Evolutionary conservation across 1,140 invertebrate species (phyloP).

Genomic region (Globodera ellingtonae): DNA sequence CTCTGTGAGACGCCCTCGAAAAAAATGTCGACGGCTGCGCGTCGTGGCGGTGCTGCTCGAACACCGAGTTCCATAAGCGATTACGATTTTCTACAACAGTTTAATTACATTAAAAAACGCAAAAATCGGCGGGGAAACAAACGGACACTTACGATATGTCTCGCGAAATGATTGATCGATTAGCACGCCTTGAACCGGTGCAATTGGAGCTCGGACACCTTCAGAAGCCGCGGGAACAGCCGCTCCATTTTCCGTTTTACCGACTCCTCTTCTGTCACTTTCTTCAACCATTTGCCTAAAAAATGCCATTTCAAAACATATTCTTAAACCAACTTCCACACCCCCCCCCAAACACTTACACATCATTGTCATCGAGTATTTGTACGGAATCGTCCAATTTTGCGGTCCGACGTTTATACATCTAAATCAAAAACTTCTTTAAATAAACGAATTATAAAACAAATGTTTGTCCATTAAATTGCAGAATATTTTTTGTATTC

Average conservation of each 20-base stretch:
- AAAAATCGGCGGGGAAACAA: constrained; percentile 35
- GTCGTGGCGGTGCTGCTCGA: constrained; percentile 73
- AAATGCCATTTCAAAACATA: too few species aligned
- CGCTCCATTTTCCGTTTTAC: constrained; percentile 42
- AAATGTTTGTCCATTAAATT: too few species aligned
- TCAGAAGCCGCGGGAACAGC: constrained; percentile 49
- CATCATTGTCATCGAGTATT: neutral
- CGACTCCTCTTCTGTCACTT: neutral
- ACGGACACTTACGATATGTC: constrained; percentile 56
- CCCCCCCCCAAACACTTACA: neutral
- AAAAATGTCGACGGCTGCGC: constrained; percentile 66
- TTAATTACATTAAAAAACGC: neutral
- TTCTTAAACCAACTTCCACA: too few species aligned
- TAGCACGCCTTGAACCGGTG: constrained; percentile 72
- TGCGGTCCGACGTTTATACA: neutral
- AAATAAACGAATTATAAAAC: too few species aligned
- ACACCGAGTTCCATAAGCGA: constrained; percentile 70
- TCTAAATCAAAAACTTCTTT: too few species aligned
- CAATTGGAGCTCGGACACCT: constrained; percentile 73
- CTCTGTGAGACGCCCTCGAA: neutral
- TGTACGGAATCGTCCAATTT: neutral
- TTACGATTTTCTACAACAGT: constrained; percentile 65
- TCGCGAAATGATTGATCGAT: constrained; percentile 65
- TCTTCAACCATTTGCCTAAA: constrained; percentile 11
- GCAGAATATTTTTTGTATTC: too few species aligned